phyloP scores from a whole-genome alignment of 2,113 vertebrate species.

The Sander vitreus region DNA sequence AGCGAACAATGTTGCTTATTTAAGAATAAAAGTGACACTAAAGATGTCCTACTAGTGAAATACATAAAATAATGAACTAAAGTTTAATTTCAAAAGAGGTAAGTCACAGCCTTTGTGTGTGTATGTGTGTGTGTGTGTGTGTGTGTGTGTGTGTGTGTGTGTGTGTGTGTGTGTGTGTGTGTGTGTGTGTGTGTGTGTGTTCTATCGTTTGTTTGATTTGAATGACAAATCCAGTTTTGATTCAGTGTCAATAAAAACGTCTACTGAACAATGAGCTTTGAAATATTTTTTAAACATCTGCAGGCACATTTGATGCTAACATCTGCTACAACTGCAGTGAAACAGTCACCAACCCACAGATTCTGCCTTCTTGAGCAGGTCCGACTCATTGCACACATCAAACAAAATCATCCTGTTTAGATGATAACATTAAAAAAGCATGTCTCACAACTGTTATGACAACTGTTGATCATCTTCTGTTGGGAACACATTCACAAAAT shows the following conservation, averaged over 20 bases:
- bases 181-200: background rate
- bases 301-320: constrained; percentile 60
- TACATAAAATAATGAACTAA: background rate
- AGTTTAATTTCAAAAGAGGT: constrained; percentile 8
- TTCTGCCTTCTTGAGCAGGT: constrained; percentile 67
- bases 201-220: background rate
- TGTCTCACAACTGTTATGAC: constrained; percentile 60
- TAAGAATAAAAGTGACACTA: background rate
- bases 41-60: constrained; percentile 5
- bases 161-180: background rate
- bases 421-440: constrained; percentile 61
- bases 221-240: constrained; percentile 7
- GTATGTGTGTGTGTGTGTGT: background rate
- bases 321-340: constrained; percentile 66
- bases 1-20: background rate
- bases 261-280: constrained; percentile 51
- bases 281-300: constrained; percentile 73
- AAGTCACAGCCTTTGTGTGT: background rate
- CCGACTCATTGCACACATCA: constrained; percentile 76
- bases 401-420: constrained; percentile 62
- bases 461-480: constrained; percentile 63
- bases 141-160: constrained; percentile 7
- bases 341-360: constrained; percentile 56
- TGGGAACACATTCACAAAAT: constrained; percentile 2
- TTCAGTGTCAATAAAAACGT: constrained; percentile 35